Base-by-base conservation (phyloP, 2,797 vertebrate species). In the Eidolon dupreanum region DNA sequence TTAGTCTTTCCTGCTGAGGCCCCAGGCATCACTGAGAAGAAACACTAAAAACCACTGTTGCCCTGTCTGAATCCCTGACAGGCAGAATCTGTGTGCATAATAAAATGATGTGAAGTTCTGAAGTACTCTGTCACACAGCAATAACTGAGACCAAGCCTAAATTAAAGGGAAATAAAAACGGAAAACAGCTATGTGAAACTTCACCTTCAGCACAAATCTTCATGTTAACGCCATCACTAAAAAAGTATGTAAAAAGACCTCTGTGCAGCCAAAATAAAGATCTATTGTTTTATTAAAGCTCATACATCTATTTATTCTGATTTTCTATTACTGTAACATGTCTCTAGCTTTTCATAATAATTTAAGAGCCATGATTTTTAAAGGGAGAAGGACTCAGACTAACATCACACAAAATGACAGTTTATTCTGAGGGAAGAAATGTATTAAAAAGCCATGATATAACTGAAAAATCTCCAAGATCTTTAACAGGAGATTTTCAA, bases 381-480 rank as follows among this genome's bases (percentile, higher is more conserved):
- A 78, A 86, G 53, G 33, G 19, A 61, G 24, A 8, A 87, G 28
- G 46, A 26, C 36, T 66, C 19, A 26, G 55, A 65, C 6, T 24
- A 41, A 63, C 43, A 59, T 19, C 55, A 66, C 33, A 92, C 88
- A 33, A 92, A 59, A 77, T 24, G n/a, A 88, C 41, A 33, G 43
- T 68, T 89, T 61, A 65, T 68, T 71, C 3, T 77, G 24, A 73
- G 7, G 26, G 11, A 68, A 88, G 46, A 84, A 68, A 63, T 36
- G 2, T 57, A 13, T 31, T 63, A 41, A n/a, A 65, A 61, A 85
- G 5, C 68, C n/a, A 61, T 24, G 33, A 65, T 31, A 10, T 43
- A 89, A 79, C 11, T 73, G 16, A 89, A 94, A 55, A 95, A 88
- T 36, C 83, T 91, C 63, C 74, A 92, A 1, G 65, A 63, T 59